Conservation (phyloP, 2,113 vertebrate species). For the Dasyornis broadbenti region DNA sequence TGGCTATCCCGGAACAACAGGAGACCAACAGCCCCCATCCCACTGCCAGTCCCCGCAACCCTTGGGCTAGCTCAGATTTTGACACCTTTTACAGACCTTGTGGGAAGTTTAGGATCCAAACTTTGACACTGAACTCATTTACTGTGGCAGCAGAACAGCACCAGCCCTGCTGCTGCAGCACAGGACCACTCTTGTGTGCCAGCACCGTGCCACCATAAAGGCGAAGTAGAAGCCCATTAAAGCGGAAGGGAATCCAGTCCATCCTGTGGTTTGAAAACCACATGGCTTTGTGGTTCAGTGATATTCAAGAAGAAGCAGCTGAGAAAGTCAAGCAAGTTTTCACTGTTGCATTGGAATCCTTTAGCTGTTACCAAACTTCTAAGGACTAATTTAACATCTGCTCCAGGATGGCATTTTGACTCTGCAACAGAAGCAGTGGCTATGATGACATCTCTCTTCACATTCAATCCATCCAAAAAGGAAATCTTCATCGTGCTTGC, state of each 20-base stretch:
- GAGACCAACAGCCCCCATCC: neutral
- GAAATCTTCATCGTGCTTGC: neutral
- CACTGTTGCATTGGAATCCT: neutral
- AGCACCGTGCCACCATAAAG: neutral
- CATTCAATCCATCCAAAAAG: neutral
- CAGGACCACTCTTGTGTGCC: neutral
- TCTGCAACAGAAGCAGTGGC: neutral
- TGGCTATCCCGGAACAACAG: fast-evolving
- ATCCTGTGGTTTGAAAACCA: conserved; percentile 21
- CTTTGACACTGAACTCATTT: neutral
- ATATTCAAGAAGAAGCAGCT: neutral
- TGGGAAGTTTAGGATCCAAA: neutral
- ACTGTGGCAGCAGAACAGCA: neutral
- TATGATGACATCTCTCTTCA: neutral
- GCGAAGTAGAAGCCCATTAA: neutral
- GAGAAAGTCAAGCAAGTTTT: neutral
- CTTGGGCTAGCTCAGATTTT: neutral
- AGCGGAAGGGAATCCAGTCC: conserved; percentile 1
- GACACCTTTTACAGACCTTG: neutral
- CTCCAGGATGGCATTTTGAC: neutral
- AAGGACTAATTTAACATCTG: neutral
- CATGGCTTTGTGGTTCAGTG: neutral
- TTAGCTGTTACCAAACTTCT: neutral
- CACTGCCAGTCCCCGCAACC: neutral
- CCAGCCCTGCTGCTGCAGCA: neutral